A percentile compares a stretch with the other conserved stretches of the same genome.
These are phyloP conservation scores for Neria commutata DNA, from an alignment of 2,888 invertebrate species.

Conservation along the genomic window DNA sequence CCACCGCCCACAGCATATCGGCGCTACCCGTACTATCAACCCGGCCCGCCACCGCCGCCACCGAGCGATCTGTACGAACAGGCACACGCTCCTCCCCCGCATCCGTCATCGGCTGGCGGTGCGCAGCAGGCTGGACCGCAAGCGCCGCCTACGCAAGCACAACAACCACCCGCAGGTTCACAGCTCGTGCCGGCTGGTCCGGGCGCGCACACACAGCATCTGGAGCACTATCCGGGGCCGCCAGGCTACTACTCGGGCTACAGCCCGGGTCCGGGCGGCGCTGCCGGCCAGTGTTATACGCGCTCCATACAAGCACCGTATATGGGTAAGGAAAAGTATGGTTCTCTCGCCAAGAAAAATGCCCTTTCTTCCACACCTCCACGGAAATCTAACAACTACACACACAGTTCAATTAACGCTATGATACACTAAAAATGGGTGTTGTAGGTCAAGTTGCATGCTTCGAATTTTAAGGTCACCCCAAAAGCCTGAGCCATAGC, in stretches of 20 bases:
- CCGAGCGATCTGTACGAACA: conserved; percentile 58
- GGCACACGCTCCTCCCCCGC: conserved; percentile 36
- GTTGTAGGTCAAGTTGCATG: too few species aligned
- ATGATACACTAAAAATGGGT: too few species aligned
- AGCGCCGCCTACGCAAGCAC: conserved; percentile 39
- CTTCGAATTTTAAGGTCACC: too few species aligned
- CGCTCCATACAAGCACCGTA: conserved; percentile 63
- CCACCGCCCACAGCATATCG: conserved; percentile 54
- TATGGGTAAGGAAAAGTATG: conserved; percentile 64
- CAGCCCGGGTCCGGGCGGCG: conserved; percentile 59
- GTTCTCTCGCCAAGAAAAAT: conserved; percentile 40
- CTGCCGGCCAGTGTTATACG: conserved; percentile 65
- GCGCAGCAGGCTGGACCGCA: conserved; percentile 32
- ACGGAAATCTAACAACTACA: neutral
- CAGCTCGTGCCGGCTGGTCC: conserved; percentile 61
- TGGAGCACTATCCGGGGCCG: conserved; percentile 65
- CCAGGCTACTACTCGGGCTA: conserved; percentile 67
- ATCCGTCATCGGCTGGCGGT: conserved; percentile 29
- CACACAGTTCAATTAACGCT: too few species aligned
- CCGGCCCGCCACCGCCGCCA: conserved; percentile 45
- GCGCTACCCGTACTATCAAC: conserved; percentile 51
- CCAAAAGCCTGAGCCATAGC: too few species aligned
- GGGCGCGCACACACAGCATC: conserved; percentile 61
- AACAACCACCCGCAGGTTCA: conserved; percentile 51
- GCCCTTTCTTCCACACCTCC: too few species aligned